phyloP scores from a whole-genome alignment of 2,888 invertebrate species.

The Margaritifera margaritifera region DNA sequence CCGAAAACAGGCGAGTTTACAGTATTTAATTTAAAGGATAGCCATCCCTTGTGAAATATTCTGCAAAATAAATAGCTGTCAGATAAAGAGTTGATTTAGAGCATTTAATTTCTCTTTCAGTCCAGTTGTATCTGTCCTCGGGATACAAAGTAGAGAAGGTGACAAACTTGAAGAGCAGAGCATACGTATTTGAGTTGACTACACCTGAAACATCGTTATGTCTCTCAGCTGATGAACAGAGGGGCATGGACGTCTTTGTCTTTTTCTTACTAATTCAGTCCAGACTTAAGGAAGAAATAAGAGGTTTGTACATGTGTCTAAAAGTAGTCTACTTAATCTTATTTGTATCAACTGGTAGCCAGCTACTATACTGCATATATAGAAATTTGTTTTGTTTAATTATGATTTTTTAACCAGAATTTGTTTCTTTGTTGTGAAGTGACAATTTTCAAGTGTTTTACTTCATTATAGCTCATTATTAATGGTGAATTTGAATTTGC shows the following conservation, averaged over 20 bases:
- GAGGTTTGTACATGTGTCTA: slow-evolving; percentile 38
- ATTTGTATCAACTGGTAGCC: background rate
- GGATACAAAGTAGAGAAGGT: slow-evolving; percentile 60
- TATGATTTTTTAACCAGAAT: background rate
- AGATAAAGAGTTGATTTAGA: too few species aligned
- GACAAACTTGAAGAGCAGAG: slow-evolving; percentile 56
- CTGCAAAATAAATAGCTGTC: too few species aligned
- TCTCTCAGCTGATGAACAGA: slow-evolving; percentile 60
- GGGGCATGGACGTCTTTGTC: slow-evolving; percentile 59
- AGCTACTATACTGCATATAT: background rate
- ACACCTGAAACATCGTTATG: slow-evolving; percentile 55
- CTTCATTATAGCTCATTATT: too few species aligned
- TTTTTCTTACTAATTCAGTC: slow-evolving; percentile 63
- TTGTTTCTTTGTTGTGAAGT: background rate
- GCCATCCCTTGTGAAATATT: too few species aligned
- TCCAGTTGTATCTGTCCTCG: slow-evolving; percentile 45
- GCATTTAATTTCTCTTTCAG: slow-evolving; percentile 26
- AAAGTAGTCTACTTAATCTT: background rate
- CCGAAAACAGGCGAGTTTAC: too few species aligned
- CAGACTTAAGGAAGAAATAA: slow-evolving; percentile 53
- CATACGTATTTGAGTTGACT: slow-evolving; percentile 61
- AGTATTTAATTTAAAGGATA: too few species aligned
- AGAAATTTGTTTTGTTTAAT: background rate
- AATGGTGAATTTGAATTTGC: too few species aligned
- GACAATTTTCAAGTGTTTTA: too few species aligned